A percentile compares a stretch with the other conserved stretches of the same genome.
phyloP scores from a whole-genome alignment of 2,113 vertebrate genomes.

The Cephalopholis sonnerati region DNA sequence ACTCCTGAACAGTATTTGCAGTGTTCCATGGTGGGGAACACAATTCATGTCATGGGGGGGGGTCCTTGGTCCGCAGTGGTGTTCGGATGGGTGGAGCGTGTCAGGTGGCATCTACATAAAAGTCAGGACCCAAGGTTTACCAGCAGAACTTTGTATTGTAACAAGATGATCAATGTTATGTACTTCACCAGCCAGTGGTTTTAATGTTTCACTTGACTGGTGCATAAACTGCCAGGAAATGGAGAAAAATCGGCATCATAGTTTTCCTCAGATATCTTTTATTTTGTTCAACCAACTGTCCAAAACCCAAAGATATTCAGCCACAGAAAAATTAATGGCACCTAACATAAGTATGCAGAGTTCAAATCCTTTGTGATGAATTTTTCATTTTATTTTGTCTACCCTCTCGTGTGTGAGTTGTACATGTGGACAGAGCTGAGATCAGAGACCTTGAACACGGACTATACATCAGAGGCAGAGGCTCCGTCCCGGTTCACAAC shows the following conservation, averaged over 20 bases:
- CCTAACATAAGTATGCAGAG: background rate
- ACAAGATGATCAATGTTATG: no score
- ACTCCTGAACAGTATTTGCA: no score
- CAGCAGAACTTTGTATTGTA: no score
- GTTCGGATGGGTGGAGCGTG: no score
- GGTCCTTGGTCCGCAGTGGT: no score
- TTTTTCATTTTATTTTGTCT: constrained; percentile 12
- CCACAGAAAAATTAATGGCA: background rate
- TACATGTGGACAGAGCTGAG: constrained; percentile 11
- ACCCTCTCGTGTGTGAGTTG: background rate
- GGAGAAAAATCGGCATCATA: background rate
- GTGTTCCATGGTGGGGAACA: no score
- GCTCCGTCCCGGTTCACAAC: constrained; percentile 21
- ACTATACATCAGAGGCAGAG: constrained; percentile 20
- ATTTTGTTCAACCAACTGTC: background rate
- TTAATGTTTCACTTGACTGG: no score
- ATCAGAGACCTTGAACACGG: constrained; percentile 36
- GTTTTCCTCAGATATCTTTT: background rate
- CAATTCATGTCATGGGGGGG: no score
- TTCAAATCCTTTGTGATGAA: constrained; percentile 2
- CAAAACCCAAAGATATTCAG: background rate
- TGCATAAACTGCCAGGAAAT: background rate
- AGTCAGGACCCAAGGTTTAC: no score
- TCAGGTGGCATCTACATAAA: no score
- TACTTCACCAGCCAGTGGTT: no score